Conservation (phyloP, 2,888 invertebrate genomes). For the Lysandra bellargus region DNA sequence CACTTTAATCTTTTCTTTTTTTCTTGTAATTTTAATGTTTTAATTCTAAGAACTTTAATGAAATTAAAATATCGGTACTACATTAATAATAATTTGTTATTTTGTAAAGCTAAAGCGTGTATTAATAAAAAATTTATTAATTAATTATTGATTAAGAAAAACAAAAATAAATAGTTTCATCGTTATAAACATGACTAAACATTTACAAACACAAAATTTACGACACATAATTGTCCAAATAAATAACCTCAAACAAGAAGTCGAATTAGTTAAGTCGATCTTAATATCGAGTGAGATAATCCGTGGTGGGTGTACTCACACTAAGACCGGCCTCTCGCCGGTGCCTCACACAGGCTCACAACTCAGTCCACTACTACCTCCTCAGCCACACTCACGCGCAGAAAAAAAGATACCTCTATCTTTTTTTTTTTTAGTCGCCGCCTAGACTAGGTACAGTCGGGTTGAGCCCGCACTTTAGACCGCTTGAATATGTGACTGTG, state of each 20-base stretch:
- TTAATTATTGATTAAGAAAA: too few relatives aligned
- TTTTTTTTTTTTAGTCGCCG: slow-evolving; percentile 76
- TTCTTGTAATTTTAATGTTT: neutral
- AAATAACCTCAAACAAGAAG: slow-evolving; percentile 18
- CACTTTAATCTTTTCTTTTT: neutral
- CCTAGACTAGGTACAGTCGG: slow-evolving; percentile 67
- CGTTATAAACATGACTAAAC: neutral
- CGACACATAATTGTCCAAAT: slow-evolving; percentile 34
- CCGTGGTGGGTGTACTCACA: slow-evolving; percentile 59
- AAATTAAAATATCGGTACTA: too few relatives aligned
- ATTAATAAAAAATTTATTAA: too few relatives aligned
- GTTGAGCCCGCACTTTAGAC: slow-evolving; percentile 66
- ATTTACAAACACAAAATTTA: slow-evolving; percentile 31
- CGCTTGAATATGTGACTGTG: slow-evolving; percentile 69
- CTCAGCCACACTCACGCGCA: slow-evolving; percentile 80
- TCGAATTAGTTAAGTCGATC: slow-evolving; percentile 22
- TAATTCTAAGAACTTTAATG: too few relatives aligned
- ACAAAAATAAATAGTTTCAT: too few relatives aligned
- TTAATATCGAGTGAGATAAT: slow-evolving; percentile 15
- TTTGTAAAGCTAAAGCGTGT: too few relatives aligned
- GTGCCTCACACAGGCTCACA: slow-evolving; percentile 73
- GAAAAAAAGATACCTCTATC: slow-evolving; percentile 78
- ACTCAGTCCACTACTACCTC: slow-evolving; percentile 76
- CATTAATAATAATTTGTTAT: too few relatives aligned
- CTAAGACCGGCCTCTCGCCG: slow-evolving; percentile 62